Evolutionary conservation across 2,797 vertebrate species (phyloP), one percentile per base, ranked within the genome.

Genomic region (Helostoma temminkii): DNA sequence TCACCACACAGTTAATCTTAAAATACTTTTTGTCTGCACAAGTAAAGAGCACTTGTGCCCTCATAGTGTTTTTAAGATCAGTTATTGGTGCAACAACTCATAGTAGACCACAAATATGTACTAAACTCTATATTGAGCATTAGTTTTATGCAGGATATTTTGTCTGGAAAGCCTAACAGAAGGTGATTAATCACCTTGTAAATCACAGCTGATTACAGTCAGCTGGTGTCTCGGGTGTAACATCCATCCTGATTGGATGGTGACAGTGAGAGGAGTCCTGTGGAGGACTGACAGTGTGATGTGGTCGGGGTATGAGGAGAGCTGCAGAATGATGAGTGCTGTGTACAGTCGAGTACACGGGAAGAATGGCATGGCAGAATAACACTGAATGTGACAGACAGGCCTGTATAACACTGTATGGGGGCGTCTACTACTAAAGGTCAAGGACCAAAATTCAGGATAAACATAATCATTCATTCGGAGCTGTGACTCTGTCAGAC

Each of bases 181-280:
- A 39, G 16, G 18, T 21, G 21, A 12, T 19, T 50, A 32, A 4
- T 32, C 18, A 7, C 9, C 41, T 57, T 4, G 2, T 57, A 56
- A 46, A 52, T 69, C 71, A 28, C 28, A 49, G 46, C 63, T 66
- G 37, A 55, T 74, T 41, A 47, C 15, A 62, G 19, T 26, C 52
- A 50, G 36, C 24, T 30, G 16, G 26, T 6, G 53, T 54, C 70
- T 57, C 63, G 11, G 58, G 50, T 47, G 56, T 55, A 18, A 56
- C 22, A 50, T 66, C 21, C 36, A 45, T 45, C 36, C 39, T 70
- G 76, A 61, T 36, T 57, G 55, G 34, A 57, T 0, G 6, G 9
- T 1, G n/a, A 30, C 49, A 26, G 24, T 36, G 41, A 25, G 11
- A 26, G 2, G 39, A 47, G 22, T 19, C 46, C 43, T 60, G 62